Evolutionary conservation across 2,113 vertebrate genomes (phyloP).

Genomic region (Bombycilla garrulus): DNA sequence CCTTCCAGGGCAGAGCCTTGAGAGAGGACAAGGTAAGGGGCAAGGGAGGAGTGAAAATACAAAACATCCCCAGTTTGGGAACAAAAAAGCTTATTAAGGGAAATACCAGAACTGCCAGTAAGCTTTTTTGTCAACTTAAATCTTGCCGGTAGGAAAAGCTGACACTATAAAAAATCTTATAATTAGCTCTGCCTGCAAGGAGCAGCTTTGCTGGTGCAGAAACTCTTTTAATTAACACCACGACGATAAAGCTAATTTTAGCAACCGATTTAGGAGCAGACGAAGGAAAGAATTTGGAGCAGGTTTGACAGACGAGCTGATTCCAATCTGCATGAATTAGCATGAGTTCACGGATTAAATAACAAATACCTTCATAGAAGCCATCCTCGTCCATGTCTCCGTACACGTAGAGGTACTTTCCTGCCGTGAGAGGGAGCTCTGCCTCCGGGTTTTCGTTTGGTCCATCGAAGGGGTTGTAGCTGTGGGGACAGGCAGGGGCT

Average conservation of each 20-base stretch:
- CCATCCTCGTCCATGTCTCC: slow-evolving; percentile 99
- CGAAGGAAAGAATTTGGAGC: not conserved
- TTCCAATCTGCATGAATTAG: not conserved
- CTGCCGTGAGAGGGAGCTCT: slow-evolving; percentile 94
- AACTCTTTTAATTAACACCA: slow-evolving; percentile 37
- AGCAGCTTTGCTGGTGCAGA: not conserved
- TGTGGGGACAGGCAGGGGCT: slow-evolving; percentile 5
- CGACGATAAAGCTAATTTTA: slow-evolving; percentile 20
- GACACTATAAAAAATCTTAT: slow-evolving; percentile 7
- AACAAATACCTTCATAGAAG: slow-evolving; percentile 90
- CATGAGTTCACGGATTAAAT: not conserved
- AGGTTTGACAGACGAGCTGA: not conserved
- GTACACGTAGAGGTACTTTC: slow-evolving; percentile 97
- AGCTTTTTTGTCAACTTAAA: not conserved
- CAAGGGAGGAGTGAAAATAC: not conserved
- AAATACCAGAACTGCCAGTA: not conserved
- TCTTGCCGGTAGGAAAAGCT: slow-evolving; percentile 5
- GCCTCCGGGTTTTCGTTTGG: slow-evolving; percentile 98
- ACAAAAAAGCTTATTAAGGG: not conserved
- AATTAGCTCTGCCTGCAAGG: slow-evolving; percentile 38
- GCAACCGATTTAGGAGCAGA: not conserved
- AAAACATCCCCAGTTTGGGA: not conserved
- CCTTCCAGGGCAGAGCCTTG: not conserved
- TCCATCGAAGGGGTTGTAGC: slow-evolving; percentile 97
- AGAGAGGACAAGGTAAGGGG: not conserved